Conservation (phyloP, 2,113 vertebrate species). For the Phocoena phocoena region DNA sequence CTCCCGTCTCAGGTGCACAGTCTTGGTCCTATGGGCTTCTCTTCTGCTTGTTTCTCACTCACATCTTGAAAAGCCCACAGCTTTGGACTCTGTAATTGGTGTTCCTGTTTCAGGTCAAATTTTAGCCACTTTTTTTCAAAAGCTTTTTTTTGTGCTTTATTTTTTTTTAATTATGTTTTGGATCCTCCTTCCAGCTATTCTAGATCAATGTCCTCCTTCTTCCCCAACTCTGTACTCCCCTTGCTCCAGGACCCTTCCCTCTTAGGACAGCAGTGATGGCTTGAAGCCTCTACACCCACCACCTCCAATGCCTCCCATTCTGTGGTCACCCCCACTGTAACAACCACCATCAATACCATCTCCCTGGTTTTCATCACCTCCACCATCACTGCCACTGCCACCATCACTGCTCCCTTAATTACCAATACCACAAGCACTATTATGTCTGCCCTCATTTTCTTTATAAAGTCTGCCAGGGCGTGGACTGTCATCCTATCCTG, state of each 20-base stretch:
- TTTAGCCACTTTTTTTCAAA: neutral
- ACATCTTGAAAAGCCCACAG: neutral
- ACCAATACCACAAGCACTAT: neutral
- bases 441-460: neutral
- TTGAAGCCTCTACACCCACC: no score
- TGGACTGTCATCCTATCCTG: neutral
- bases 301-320: no score
- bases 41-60: neutral
- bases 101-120: neutral
- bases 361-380: neutral
- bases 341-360: fast-evolving
- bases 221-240: neutral
- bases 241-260: neutral
- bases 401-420: neutral
- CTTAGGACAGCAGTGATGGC: fast-evolving
- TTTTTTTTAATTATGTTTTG: neutral
- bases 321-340: neutral
- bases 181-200: neutral
- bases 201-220: neutral
- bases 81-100: neutral
- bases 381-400: no score
- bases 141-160: neutral
- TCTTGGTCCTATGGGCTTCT: neutral
- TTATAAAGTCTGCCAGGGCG: neutral
- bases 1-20: neutral